A percentile compares a stretch with the other conserved stretches of the same genome.
phyloP scores from a whole-genome alignment of 1,140 invertebrate genomes.

The Drosophila erecta region DNA sequence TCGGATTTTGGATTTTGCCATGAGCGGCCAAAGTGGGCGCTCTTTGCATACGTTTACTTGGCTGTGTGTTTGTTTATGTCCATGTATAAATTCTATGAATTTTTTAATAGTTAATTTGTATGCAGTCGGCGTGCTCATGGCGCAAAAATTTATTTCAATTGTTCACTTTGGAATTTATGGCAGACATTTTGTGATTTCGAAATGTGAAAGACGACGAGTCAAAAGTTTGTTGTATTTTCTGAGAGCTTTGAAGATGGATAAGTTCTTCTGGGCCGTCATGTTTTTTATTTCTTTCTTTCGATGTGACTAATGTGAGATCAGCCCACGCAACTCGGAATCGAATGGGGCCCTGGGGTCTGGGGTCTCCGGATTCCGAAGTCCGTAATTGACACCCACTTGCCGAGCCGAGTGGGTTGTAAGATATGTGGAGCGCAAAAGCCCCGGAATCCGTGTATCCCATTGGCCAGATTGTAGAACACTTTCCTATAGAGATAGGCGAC shows the following conservation, averaged over 20 bases:
- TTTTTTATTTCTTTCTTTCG: conserved; percentile 20
- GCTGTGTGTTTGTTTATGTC: conserved; percentile 41
- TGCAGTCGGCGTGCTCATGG: conserved; percentile 79
- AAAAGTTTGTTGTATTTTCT: conserved; percentile 1
- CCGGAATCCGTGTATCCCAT: conserved; percentile 46
- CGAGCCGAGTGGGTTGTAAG: conserved; percentile 25
- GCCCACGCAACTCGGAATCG: conserved; percentile 58
- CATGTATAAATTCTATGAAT: conserved; percentile 81
- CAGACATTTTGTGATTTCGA: conserved; percentile 82
- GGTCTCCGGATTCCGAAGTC: conserved; percentile 32
- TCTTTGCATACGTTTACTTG: conserved; percentile 46
- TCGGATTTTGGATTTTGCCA: conserved; percentile 45
- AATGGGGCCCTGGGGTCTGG: conserved; percentile 34
- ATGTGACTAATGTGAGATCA: conserved; percentile 71
- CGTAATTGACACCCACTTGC: conserved; percentile 81
- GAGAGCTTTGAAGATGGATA: conserved; percentile 41
- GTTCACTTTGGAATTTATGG: conserved; percentile 83
- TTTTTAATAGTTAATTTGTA: conserved; percentile 83
- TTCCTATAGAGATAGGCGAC: conserved; percentile 57
- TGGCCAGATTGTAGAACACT: conserved; percentile 68
- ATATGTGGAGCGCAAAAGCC: conserved; percentile 12
- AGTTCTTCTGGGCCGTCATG: conserved; percentile 33
- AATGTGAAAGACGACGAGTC: conserved; percentile 62
- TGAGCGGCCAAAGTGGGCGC: conserved; percentile 66
- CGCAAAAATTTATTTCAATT: conserved; percentile 84